phyloP scores from a whole-genome alignment of 2,888 invertebrate genomes.

The Cosmia pyralina region DNA sequence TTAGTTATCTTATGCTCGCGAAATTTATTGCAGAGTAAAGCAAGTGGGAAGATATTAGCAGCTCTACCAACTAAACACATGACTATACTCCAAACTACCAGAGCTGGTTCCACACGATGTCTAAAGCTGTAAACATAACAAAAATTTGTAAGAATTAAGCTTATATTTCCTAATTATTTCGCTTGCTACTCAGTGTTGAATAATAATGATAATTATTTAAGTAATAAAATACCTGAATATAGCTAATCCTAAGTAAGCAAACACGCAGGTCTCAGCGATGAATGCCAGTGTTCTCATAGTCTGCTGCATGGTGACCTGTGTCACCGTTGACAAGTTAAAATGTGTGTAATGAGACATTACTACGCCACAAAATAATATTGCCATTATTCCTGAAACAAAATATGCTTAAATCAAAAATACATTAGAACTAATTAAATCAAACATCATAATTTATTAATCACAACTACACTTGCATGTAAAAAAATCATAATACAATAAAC shows the following conservation, averaged over 20 bases:
- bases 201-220: background rate
- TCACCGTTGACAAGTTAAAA: slow-evolving; percentile 99
- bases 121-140: slow-evolving; percentile 94
- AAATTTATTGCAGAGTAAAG: slow-evolving; percentile 98
- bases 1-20: slow-evolving; percentile 99
- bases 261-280: slow-evolving; percentile 99
- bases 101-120: slow-evolving; percentile 96
- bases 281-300: slow-evolving; percentile 99
- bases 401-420: background rate
- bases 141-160: slow-evolving; percentile 1
- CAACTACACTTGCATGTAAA: background rate
- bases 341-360: slow-evolving; percentile 99
- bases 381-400: slow-evolving; percentile 96
- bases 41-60: slow-evolving; percentile 98
- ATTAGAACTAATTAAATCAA: background rate
- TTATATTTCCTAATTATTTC: background rate
- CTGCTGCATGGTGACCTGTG: slow-evolving; percentile 99
- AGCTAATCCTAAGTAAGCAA: slow-evolving; percentile 98
- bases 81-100: slow-evolving; percentile 98
- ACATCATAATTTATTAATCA: background rate
- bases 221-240: slow-evolving; percentile 90
- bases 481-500: background rate
- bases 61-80: slow-evolving; percentile 98
- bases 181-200: background rate
- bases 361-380: slow-evolving; percentile 99